Evolutionary conservation across 1,140 invertebrate genomes (phyloP), one percentile per base, ranked within the genome.

Genomic region (Lamellibrachia luymesi): DNA sequence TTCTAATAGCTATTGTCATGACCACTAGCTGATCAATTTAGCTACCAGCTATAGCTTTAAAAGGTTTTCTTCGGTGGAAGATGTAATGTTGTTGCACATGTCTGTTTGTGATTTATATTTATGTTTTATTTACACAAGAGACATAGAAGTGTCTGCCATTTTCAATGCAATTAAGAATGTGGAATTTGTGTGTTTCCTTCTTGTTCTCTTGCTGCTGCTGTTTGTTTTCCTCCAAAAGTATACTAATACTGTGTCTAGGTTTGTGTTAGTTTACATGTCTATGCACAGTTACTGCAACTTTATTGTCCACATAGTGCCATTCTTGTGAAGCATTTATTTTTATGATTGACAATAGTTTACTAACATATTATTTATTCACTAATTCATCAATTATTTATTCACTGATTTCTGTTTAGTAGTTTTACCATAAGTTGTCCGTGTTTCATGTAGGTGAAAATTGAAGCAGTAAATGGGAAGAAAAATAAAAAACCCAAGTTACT

Each of bases 101-200:
- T 80, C 64, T 80, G 64, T 80, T 80, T 80, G 64, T 80, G 64
- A 1, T 80, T 80, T 80, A 56, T 56, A 22, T 80, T 80, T 80
- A 80, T 80, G 64, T 80, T 10, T 80, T 80, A 80, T 80, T 80
- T 80, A 80, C 64, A 80, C 64, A 80, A 22, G 6, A 17, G 64
- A 17, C 64, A 80, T 22, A 17, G 2, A 80, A 6, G 13, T 80
- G 64, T 80, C 64, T 17, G 64, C 64, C 64, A 80, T 80, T 80
- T 80, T 80, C 64, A 80, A 80, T 80, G 64, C 64, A 80, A 80
- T 80, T 80, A 80, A 80, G 64, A 80, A 80, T 80, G 64, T 80
- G 13, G 64, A 22, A 80, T 80, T 6, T 56, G 64, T 80, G 64
- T 4, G 64, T 22, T 17, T 80, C 64, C 17, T 8, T 6, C 25